Conservation (phyloP, 2,888 invertebrate genomes). For the Cryptophagus acutangulus region DNA sequence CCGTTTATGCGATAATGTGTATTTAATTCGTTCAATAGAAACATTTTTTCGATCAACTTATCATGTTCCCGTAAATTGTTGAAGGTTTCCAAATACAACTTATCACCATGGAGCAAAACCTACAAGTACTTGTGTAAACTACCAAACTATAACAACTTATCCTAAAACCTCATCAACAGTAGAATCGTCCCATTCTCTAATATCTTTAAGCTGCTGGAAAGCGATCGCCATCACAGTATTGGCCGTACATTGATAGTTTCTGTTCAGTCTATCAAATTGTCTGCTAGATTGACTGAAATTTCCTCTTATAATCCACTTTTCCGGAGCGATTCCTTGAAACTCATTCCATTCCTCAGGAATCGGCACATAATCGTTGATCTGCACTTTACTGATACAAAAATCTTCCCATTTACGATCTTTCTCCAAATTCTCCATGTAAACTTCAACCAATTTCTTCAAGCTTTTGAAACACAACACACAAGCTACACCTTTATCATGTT, state of each 20-base stretch:
- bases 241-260: constrained; percentile 48
- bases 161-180: constrained; percentile 43
- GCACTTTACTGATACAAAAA: constrained; percentile 40
- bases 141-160: constrained; percentile 2
- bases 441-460: constrained; percentile 40
- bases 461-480: constrained; percentile 44
- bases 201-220: constrained; percentile 36
- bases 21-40: constrained; percentile 42
- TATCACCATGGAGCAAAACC: constrained; percentile 46
- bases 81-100: constrained; percentile 44
- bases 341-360: constrained; percentile 41
- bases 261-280: constrained; percentile 40
- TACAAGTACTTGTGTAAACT: constrained; percentile 19
- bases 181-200: constrained; percentile 41
- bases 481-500: constrained; percentile 37
- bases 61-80: constrained; percentile 32
- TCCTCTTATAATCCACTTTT: constrained; percentile 45
- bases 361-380: constrained; percentile 38
- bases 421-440: constrained; percentile 44
- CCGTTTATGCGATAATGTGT: constrained; percentile 40
- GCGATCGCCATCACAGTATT: constrained; percentile 45
- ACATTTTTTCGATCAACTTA: constrained; percentile 31
- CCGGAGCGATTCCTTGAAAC: constrained; percentile 38
- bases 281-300: constrained; percentile 39
- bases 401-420: constrained; percentile 19